Conservation (phyloP, 2,888 invertebrate genomes). For the Pristionchus entomophagus region DNA sequence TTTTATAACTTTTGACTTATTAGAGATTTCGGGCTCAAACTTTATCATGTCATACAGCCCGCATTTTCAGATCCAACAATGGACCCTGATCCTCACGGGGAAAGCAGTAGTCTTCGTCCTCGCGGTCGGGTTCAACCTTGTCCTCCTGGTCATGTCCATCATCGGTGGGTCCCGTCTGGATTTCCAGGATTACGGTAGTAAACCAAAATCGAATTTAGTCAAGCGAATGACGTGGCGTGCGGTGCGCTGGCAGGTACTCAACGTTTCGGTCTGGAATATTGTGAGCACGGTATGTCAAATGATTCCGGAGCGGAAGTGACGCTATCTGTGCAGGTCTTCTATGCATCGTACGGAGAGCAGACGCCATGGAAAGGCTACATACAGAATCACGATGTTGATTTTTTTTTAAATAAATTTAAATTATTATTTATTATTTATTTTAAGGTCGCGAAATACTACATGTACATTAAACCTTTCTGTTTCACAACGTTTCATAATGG, state of each 20-base stretch:
- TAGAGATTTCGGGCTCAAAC: too few relatives aligned
- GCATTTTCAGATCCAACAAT: too few relatives aligned
- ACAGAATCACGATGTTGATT: neutral
- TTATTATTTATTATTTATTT: neutral
- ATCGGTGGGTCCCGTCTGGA: neutral
- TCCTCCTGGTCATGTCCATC: neutral
- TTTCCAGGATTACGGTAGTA: neutral
- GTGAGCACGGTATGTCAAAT: neutral
- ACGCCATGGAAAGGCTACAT: neutral
- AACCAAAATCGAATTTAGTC: neutral
- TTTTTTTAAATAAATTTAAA: neutral
- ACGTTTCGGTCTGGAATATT: constrained; percentile 10
- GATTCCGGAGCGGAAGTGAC: neutral
- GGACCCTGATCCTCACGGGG: neutral
- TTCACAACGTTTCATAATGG: constrained; percentile 36
- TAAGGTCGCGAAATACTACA: neutral
- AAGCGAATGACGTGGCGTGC: constrained; percentile 15
- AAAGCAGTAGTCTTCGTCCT: neutral
- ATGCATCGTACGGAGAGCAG: neutral
- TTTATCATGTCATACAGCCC: too few relatives aligned
- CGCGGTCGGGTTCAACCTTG: neutral
- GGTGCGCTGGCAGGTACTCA: constrained; percentile 25
- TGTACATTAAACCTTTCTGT: constrained; percentile 23
- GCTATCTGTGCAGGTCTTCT: neutral
- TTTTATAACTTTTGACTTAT: too few relatives aligned